phyloP scores from a whole-genome alignment of 1,140 invertebrate species.

The Pseudobourletiella spinata region DNA sequence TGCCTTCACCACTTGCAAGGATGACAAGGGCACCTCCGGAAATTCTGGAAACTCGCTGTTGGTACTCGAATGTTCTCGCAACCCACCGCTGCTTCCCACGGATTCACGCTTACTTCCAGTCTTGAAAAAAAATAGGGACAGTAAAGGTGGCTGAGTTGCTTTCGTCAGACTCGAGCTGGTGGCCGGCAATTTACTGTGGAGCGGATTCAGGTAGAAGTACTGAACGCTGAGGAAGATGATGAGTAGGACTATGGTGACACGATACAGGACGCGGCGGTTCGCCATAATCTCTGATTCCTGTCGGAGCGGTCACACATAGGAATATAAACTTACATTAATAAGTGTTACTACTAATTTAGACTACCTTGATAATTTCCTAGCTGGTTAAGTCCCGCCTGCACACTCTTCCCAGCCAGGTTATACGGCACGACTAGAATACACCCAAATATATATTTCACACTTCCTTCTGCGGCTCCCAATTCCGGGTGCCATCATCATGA shows the following conservation, averaged over 20 bases:
- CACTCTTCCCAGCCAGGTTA: too few species aligned
- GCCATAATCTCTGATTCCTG: slow-evolving; percentile 10
- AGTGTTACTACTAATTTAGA: too few species aligned
- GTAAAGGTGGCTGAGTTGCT: neutral
- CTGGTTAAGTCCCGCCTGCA: too few species aligned
- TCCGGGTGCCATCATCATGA: too few species aligned
- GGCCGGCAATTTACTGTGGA: slow-evolving; percentile 3
- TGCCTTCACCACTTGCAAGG: slow-evolving; percentile 1
- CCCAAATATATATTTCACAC: too few species aligned
- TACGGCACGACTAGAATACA: too few species aligned
- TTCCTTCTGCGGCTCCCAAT: too few species aligned
- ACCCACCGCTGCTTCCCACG: neutral
- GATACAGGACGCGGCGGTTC: slow-evolving; percentile 9
- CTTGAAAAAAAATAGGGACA: slow-evolving; percentile 23
- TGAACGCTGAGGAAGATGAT: slow-evolving; percentile 25
- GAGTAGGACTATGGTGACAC: slow-evolving; percentile 10
- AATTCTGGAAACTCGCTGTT: neutral
- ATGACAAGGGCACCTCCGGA: neutral
- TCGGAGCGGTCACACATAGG: too few species aligned
- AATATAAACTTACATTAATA: too few species aligned
- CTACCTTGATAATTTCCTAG: too few species aligned
- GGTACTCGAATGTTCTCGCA: neutral
- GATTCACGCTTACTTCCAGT: neutral
- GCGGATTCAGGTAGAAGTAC: slow-evolving; percentile 29
- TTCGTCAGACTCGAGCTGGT: slow-evolving; percentile 3